Evolutionary conservation across 2,113 vertebrate genomes (phyloP).

Genomic region (Cyprinodon brontotheroides): DNA sequence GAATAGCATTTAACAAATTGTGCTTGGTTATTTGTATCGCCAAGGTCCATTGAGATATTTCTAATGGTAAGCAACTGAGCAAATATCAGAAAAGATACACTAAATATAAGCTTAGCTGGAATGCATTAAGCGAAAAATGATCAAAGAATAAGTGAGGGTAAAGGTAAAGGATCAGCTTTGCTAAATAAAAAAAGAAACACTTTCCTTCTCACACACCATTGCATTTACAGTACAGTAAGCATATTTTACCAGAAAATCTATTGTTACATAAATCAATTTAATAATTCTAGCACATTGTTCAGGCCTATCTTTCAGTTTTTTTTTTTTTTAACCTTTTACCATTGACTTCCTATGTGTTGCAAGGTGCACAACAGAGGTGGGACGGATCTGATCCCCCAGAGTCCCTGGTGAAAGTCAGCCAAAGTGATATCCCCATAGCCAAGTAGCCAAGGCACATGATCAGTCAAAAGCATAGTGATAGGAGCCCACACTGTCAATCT

Average conservation of each 20-base stretch:
- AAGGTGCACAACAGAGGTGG: too few relatives aligned
- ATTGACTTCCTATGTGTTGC: too few relatives aligned
- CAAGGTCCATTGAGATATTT: neutral
- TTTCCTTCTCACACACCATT: neutral
- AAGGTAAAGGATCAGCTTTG: neutral
- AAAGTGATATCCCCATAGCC: too few relatives aligned
- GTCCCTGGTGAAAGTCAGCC: too few relatives aligned
- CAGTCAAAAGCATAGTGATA: too few relatives aligned
- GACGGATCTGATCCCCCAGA: too few relatives aligned
- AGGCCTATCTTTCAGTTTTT: too few relatives aligned
- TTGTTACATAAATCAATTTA: neutral
- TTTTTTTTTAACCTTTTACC: too few relatives aligned
- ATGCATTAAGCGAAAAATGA: neutral
- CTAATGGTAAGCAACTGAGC: constrained; percentile 14
- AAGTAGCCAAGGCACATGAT: too few relatives aligned
- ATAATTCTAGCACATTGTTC: too few relatives aligned
- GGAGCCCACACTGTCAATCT: too few relatives aligned
- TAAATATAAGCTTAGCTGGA: neutral
- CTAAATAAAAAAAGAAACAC: neutral
- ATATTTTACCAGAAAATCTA: neutral
- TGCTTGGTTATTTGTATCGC: constrained; percentile 40
- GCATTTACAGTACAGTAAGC: neutral
- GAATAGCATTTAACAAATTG: constrained; percentile 18
- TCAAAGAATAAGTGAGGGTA: neutral
- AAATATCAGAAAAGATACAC: neutral